Evolutionary conservation across 2,888 invertebrate species (phyloP), one percentile per base, ranked within the genome.

Genomic region (Asteroscopus sphinx): DNA sequence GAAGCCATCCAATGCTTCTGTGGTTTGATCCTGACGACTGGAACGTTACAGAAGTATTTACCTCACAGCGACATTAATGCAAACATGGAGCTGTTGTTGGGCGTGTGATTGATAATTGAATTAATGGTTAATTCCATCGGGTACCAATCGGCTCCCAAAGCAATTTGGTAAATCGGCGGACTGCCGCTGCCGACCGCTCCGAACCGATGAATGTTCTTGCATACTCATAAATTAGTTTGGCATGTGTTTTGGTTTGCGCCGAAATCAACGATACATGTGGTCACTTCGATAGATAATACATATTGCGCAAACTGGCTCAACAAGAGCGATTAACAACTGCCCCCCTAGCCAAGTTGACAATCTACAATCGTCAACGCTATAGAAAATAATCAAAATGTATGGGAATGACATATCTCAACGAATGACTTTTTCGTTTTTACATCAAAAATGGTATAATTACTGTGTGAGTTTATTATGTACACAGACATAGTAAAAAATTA

Each of bases 101-200:
- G 55, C 58, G 64, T 70, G 71, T 80, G 83, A 82, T 82, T 80
- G 79, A 82, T 81, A 83, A 83, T 81, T 81, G 76, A 77, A 83
- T 83, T 82, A 80, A 76, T 81, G 80, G 74, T 73, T 82, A 77
- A 81, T 80, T 77, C 75, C 73, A 73, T 63, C 66, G 63, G 61
- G 69, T 73, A 73, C 67, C 76, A 79, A 80, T 80, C 70, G 70
- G 72, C 52, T 73, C 66, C 76, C 77, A 73, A 71, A 82, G 81
- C 73, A 79, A 82, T 83, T 81, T 81, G 73, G 76, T 73, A 78
- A 80, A 81, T 78, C 80, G 81, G 63, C 52, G 48, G 56, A 62
- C 60, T 73, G 58, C 67, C 65, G 67, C 70, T 60, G 41, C 65
- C 47, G 61, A 56, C 63, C 72, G 74, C 54, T 65, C 76, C 64